Evolutionary conservation across 2,888 invertebrate species (phyloP), one percentile per base, ranked within the genome.

Genomic region (Orthosia incerta): DNA sequence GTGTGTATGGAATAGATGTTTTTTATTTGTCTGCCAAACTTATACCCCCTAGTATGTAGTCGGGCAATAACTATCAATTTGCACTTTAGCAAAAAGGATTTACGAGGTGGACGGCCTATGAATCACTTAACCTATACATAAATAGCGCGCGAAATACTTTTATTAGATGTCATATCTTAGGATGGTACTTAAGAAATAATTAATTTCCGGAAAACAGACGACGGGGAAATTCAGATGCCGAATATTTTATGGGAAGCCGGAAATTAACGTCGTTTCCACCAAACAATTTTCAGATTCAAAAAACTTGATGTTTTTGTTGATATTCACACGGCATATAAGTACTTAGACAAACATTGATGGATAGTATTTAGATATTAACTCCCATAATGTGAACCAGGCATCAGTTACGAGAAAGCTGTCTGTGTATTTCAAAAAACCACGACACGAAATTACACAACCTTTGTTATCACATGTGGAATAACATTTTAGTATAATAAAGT

Each of bases 181-280:
- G 53, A 26, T 13, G 16, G 39, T 64, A 59, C 23, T 69, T 62
- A 55, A 39, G n/a, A 59, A 78, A 72, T 76, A 55, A 74, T 74
- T 66, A 67, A 67, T 80, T 71, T 76, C 55, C 76, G 50, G 65
- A n/a, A 67, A 79, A 57, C 23, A 55, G 31, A 18, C n/a, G 20
- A n/a, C n/a, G 23, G 7, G 31, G 20, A 51, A 71, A 66, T 71
- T 71, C 0, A 45, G 31, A 79, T 45, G 64, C 45, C 59, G 59
- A 80, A 51, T 65, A 61, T 72, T 80, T 79, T 59, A 46, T 46
- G 50, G 50, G 9, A 57, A 1, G 39, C 76, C 76, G 66, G 81
- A 79, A 64, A 80, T 79, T 67, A 76, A 71, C 16, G 71, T 76
- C 66, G 48, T 23, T 67, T n/a, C 76, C 63, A 71, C 26, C 59